Evolutionary conservation across 2,797 vertebrate species (phyloP), one percentile per base, ranked within the genome.

Genomic region (Trichosurus vulpecula): DNA sequence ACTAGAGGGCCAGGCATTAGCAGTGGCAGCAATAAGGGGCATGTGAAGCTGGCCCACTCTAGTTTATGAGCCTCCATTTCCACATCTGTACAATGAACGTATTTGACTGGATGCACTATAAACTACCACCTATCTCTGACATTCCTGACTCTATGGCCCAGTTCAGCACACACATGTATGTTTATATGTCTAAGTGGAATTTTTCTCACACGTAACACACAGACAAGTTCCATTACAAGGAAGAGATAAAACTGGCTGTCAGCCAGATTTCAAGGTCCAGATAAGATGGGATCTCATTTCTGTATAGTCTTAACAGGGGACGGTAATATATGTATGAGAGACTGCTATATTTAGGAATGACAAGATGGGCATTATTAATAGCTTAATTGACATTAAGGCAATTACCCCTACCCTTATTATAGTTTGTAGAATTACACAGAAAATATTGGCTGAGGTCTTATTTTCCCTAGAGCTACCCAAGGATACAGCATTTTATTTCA

Each of bases 341-440:
- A 96, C 98, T 96, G 95, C 97, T 98, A 96, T 97, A 98, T 98
- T 98, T 98, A 98, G 97, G 97, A 98, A 98, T 98, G 98, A 98
- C 98, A 99, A 97, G 98, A 98, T 97, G 96, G 98, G 95, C 96
- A 98, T 99, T 99, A 99, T 99, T 99, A 99, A 99, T 98, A 98
- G 98, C 98, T 99, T 99, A 98, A 99, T 98, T 99, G 98, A 98
- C 98, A 99, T 98, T 98, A 99, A 99, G 98, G 98, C 98, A 98
- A 98, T 98, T 98, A 98, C 98, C 98, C 95, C 96, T 98, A 97
- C 98, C 97, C 98, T 98, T 99, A 98, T 98, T 98, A 98, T 92
- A 98, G 98, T 98, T 98, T 98, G 98, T 96, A 98, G 98, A 99
- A 99, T 98, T 98, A 98, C 95, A 98, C 93, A 98, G 97, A 98